These are phyloP conservation scores for Theretra japonica DNA, from an alignment of 2,888 invertebrate species.

Conservation along the genomic window DNA sequence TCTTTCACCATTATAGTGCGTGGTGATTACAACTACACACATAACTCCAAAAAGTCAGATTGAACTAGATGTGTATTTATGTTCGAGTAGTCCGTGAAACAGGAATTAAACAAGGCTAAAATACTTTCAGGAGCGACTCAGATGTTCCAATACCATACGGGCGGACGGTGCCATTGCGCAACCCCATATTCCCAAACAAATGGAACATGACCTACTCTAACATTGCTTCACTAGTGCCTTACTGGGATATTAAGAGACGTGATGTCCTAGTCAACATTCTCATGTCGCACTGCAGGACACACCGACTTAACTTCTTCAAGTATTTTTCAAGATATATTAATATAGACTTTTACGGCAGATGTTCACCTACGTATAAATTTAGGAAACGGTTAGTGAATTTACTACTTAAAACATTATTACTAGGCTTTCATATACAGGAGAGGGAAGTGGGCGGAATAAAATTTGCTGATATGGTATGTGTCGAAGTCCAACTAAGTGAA, in stretches of 20 bases:
- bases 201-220: conserved; percentile 24
- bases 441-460: too few species aligned
- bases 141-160: conserved; percentile 86
- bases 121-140: conserved; percentile 63
- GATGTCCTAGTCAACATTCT: conserved; percentile 56
- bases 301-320: conserved; percentile 8
- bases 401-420: neutral
- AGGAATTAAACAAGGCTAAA: neutral
- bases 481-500: too few species aligned
- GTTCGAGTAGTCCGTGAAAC: too few species aligned
- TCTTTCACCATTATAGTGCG: too few species aligned
- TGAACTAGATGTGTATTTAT: too few species aligned
- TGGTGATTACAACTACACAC: too few species aligned
- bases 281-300: conserved; percentile 47
- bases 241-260: conserved; percentile 63
- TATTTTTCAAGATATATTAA: conserved; percentile 23
- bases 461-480: too few species aligned
- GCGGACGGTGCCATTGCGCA: conserved; percentile 65
- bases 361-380: conserved; percentile 49
- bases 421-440: too few species aligned
- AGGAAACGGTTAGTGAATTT: conserved; percentile 13
- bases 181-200: conserved; percentile 32
- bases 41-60: too few species aligned
- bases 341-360: conserved; percentile 85
- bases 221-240: conserved; percentile 46